Conservation (phyloP, 2,888 invertebrate genomes). For the Emesis furor region DNA sequence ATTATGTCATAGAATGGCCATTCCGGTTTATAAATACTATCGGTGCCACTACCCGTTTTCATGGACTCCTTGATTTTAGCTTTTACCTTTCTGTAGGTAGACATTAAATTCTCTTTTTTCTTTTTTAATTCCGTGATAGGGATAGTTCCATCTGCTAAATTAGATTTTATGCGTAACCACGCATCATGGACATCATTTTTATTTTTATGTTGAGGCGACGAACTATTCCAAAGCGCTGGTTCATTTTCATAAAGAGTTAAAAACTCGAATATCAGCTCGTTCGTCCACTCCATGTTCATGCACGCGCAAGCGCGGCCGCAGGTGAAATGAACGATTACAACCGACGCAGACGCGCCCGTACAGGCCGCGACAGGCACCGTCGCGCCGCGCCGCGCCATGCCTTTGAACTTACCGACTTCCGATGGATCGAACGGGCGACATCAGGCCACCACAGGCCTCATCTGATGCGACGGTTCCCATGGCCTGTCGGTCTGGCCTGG, state of each 20-base stretch:
- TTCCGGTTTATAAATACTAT: conserved; percentile 8
- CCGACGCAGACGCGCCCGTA: conserved; percentile 15
- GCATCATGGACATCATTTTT: conserved; percentile 33
- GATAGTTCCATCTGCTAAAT: conserved; percentile 37
- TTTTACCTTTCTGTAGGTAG: conserved; percentile 36
- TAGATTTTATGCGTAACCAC: conserved; percentile 27
- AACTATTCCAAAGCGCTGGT: conserved; percentile 37
- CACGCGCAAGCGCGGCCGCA: too few species aligned
- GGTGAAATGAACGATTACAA: background rate
- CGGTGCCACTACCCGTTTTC: background rate
- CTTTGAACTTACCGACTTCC: conserved; percentile 47
- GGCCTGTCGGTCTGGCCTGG: conserved; percentile 17
- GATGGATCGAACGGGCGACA: conserved; percentile 47
- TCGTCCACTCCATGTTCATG: too few species aligned
- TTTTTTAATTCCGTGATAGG: conserved; percentile 40
- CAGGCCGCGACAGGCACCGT: conserved; percentile 3
- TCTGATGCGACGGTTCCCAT: conserved; percentile 29
- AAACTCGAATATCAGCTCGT: too few species aligned
- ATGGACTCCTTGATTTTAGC: conserved; percentile 20
- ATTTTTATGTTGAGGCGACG: conserved; percentile 38
- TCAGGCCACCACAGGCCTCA: conserved; percentile 27
- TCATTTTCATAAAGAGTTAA: background rate
- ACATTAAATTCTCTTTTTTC: conserved; percentile 37
- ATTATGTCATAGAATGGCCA: conserved; percentile 12
- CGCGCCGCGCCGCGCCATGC: conserved; percentile 10